Conservation (phyloP, 92 coral and sea anemone species). For the Palythoa caribaeorum region DNA sequence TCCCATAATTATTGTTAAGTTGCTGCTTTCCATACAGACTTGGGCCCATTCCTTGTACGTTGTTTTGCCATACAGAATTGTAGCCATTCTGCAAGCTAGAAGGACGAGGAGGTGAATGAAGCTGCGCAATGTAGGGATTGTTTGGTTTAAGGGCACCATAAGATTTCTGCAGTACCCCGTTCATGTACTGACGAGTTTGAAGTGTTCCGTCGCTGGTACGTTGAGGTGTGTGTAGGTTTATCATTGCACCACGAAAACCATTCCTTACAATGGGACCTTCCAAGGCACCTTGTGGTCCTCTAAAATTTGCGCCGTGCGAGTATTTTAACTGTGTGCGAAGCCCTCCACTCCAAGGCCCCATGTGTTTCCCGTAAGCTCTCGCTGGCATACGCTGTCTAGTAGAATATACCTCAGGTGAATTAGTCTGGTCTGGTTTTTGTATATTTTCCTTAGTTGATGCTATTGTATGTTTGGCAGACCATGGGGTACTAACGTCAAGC, state of each 20-base stretch:
- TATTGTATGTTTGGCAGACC: not conserved
- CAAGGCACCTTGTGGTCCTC: not conserved
- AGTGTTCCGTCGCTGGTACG: not conserved
- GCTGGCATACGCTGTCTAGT: not conserved
- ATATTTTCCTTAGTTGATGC: not conserved
- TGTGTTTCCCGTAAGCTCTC: not conserved
- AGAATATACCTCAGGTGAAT: not conserved
- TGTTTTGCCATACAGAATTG: slow-evolving; percentile 33
- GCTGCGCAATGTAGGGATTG: slow-evolving; percentile 30
- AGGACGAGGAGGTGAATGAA: slow-evolving; percentile 25
- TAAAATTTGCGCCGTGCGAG: not conserved
- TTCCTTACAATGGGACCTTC: slow-evolving; percentile 12
- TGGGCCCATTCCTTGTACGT: not conserved
- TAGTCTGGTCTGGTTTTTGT: not conserved
- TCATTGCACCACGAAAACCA: slow-evolving; percentile 43
- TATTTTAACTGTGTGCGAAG: not conserved
- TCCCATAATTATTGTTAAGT: slow-evolving; percentile 13
- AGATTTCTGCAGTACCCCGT: not conserved
- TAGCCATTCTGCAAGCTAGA: not conserved
- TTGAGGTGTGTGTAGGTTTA: slow-evolving; percentile 30
- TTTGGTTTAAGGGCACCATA: slow-evolving; percentile 8
- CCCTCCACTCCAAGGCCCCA: slow-evolving; percentile 13
- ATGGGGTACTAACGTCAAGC: not conserved
- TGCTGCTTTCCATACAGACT: not conserved
- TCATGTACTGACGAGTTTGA: slow-evolving; percentile 17